A percentile compares a stretch with the other conserved stretches of the same genome.
Conservation (phyloP, 1,140 invertebrate species). For the Drosophila serrata region DNA sequence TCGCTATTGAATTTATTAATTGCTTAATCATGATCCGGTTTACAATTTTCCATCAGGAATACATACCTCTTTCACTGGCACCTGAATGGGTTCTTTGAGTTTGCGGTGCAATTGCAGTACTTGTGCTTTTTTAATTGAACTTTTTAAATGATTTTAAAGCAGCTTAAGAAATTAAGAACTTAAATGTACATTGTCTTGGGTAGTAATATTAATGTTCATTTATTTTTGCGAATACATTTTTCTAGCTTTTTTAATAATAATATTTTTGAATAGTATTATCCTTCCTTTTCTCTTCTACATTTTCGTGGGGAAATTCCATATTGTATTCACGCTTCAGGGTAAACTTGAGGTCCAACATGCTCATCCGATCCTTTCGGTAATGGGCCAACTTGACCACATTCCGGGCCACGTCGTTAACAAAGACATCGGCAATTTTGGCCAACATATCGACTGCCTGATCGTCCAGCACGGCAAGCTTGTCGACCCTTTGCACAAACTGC, state of each 20-base stretch:
- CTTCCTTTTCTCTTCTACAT: background rate
- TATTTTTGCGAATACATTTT: no score
- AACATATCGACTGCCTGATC: constrained; percentile 54
- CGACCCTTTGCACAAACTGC: constrained; percentile 43
- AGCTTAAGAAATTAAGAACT: background rate
- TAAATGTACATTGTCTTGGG: no score
- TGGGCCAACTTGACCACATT: constrained; percentile 43
- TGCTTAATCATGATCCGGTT: constrained; percentile 48
- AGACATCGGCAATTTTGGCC: constrained; percentile 39
- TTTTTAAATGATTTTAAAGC: background rate
- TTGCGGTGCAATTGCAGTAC: background rate
- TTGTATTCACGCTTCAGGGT: constrained; percentile 58
- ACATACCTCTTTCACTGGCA: background rate
- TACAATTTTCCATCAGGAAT: constrained; percentile 16
- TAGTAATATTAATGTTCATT: no score
- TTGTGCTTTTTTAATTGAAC: background rate
- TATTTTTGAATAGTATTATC: background rate
- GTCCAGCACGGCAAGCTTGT: constrained; percentile 31
- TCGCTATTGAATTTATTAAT: constrained; percentile 47
- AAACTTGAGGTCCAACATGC: constrained; percentile 48
- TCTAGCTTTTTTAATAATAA: background rate
- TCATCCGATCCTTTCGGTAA: constrained; percentile 17
- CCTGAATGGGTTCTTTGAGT: constrained; percentile 13
- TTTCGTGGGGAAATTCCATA: constrained; percentile 50
- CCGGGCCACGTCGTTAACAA: constrained; percentile 43